A percentile compares a stretch with the other conserved stretches of the same genome.
Conservation (phyloP, 2,797 vertebrate genomes). For the Schizopygopsis pylzovi region DNA sequence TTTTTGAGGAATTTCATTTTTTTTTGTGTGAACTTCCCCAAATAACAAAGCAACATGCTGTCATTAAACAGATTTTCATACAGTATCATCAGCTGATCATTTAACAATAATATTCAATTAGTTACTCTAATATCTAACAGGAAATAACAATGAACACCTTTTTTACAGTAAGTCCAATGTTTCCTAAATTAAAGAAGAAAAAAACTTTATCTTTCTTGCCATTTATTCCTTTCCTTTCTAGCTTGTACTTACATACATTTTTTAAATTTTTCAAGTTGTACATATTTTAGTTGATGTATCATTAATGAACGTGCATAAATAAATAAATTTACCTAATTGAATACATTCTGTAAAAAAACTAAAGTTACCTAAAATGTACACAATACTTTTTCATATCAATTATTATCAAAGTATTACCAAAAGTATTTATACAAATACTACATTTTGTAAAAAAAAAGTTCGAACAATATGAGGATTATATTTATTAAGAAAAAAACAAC, state of each 20-base stretch:
- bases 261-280: not conserved
- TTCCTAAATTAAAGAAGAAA: too few species aligned
- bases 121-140: not conserved
- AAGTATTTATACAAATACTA: not conserved
- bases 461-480: not conserved
- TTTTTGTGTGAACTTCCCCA: not conserved
- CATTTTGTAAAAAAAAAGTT: not conserved
- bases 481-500: not conserved
- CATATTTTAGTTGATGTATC: not conserved
- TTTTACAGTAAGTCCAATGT: not conserved
- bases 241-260: not conserved
- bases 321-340: not conserved
- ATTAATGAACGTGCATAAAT: not conserved
- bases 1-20: not conserved
- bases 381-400: not conserved
- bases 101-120: not conserved
- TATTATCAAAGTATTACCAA: not conserved
- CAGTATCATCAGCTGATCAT: not conserved
- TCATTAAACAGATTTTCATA: not conserved
- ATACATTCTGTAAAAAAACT: not conserved
- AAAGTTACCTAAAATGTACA: not conserved
- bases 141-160: not conserved
- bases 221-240: too few species aligned
- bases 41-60: not conserved
- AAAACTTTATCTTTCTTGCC: too few species aligned